A percentile compares a stretch with the other conserved stretches of the same genome.
Evolutionary conservation across 2,888 invertebrate species (phyloP).

Genomic region (Pandemis cinnamomeana): DNA sequence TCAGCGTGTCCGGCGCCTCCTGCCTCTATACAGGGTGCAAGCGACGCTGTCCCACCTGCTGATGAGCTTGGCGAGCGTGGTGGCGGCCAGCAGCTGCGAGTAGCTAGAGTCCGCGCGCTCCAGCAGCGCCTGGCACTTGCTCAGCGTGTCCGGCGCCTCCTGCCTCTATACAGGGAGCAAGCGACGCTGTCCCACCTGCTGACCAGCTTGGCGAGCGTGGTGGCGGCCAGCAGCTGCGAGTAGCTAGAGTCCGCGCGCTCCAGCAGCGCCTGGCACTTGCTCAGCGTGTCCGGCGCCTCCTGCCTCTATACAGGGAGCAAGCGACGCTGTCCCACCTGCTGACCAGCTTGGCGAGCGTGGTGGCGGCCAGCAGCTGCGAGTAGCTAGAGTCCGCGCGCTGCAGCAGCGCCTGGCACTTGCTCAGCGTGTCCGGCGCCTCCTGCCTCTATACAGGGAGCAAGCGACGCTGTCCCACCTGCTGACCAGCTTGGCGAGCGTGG

Average conservation of each 20-base stretch:
- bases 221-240: conserved; percentile 97
- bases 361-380: conserved; percentile 97
- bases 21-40: conserved; percentile 52
- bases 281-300: conserved; percentile 96
- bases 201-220: conserved; percentile 96
- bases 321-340: too few relatives aligned
- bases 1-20: conserved; percentile 95
- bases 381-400: conserved; percentile 98
- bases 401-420: conserved; percentile 97
- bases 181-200: conserved; percentile 85
- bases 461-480: too few relatives aligned
- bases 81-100: conserved; percentile 97
- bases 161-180: conserved; percentile 52
- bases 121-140: conserved; percentile 97
- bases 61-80: conserved; percentile 96
- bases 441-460: too few relatives aligned
- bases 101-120: conserved; percentile 98
- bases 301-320: too few relatives aligned
- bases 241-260: conserved; percentile 98
- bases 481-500: too few relatives aligned
- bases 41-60: conserved; percentile 85
- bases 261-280: conserved; percentile 97
- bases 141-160: conserved; percentile 95
- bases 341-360: too few relatives aligned
- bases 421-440: conserved; percentile 96